Evolutionary conservation across 92 coral and sea anemone species (phyloP).

Genomic region (Paragorgia papillata): DNA sequence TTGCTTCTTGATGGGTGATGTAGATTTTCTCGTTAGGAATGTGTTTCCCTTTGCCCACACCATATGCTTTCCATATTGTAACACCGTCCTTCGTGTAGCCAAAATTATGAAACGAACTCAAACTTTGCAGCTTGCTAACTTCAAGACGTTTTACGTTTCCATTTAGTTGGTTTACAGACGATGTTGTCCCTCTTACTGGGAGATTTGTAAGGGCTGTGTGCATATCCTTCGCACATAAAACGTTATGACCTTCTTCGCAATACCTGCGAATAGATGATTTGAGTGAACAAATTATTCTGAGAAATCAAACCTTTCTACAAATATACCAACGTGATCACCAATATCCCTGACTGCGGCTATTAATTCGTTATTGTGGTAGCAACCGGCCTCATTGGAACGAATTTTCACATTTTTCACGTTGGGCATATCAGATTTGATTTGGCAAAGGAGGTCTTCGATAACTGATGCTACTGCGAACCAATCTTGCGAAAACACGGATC

Average conservation of each 20-base stretch:
- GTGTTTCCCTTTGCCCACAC: conserved; percentile 54
- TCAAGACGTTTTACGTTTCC: conserved; percentile 19
- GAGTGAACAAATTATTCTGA: conserved; percentile 12
- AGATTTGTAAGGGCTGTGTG: conserved; percentile 44
- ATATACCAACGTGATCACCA: neutral
- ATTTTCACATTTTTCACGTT: neutral
- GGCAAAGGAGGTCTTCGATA: neutral
- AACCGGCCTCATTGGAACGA: conserved; percentile 11
- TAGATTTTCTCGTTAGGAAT: conserved; percentile 7
- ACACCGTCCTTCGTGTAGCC: conserved; percentile 19
- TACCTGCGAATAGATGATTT: neutral
- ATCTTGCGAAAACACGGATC: neutral
- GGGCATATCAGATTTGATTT: neutral
- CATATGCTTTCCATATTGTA: conserved; percentile 53
- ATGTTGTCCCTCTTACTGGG: conserved; percentile 61
- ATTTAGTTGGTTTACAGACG: conserved; percentile 41
- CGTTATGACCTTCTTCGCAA: conserved; percentile 62
- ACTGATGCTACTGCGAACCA: conserved; percentile 19
- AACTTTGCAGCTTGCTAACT: conserved; percentile 54
- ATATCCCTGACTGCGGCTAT: neutral
- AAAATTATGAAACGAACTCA: conserved; percentile 57
- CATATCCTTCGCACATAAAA: conserved; percentile 56
- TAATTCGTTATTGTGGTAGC: neutral
- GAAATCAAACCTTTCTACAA: neutral
- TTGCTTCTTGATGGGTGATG: conserved; percentile 37